Evolutionary conservation across 2,113 vertebrate genomes (phyloP).

Genomic region (Equus quagga): DNA sequence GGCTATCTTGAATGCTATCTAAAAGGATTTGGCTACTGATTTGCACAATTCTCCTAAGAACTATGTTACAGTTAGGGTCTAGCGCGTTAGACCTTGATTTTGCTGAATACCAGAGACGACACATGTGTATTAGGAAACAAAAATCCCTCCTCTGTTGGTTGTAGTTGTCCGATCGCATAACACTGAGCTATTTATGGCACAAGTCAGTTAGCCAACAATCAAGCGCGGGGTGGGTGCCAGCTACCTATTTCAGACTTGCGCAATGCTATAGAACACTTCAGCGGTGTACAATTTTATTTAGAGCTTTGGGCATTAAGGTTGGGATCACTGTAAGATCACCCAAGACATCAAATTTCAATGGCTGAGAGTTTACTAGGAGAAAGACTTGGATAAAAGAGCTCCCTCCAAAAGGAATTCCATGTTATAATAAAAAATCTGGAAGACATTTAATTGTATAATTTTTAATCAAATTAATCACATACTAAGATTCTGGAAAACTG

Average conservation of each 20-base stretch:
- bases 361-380: background rate
- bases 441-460: slow-evolving; percentile 4
- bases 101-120: slow-evolving; percentile 16
- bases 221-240: slow-evolving; percentile 51
- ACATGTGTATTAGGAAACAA: slow-evolving; percentile 60
- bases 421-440: background rate
- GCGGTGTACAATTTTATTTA: slow-evolving; percentile 13
- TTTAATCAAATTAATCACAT: background rate
- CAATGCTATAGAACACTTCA: slow-evolving; percentile 55
- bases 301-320: background rate
- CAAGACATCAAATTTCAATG: background rate
- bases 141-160: slow-evolving; percentile 22
- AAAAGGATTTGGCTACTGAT: background rate
- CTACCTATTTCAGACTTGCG: slow-evolving; percentile 70
- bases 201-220: slow-evolving; percentile 50
- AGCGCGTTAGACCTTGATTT: background rate
- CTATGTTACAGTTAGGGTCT: background rate
- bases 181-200: slow-evolving; percentile 78
- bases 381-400: background rate
- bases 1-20: background rate
- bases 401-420: background rate
- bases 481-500: slow-evolving; percentile 1
- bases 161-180: slow-evolving; percentile 16
- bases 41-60: background rate
- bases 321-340: background rate